Percentiles rank a stretch among this genome's conserved stretches.
Evolutionary conservation across 2,113 vertebrate species (phyloP).

Genomic region (Eulemur rufifrons): DNA sequence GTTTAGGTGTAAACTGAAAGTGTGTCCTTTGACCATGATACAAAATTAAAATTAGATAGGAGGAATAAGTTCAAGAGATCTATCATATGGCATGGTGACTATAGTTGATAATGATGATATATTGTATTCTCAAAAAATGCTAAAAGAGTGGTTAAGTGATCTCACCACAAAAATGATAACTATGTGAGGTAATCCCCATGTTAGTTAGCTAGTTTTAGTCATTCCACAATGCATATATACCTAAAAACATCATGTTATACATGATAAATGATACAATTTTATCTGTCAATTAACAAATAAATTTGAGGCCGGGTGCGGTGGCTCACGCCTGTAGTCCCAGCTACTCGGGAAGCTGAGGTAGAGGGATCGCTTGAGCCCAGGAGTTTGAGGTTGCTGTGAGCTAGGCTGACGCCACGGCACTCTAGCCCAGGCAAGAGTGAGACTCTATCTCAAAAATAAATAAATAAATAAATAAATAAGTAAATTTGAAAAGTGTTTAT

Average conservation of each 20-base stretch:
- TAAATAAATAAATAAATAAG: not conserved
- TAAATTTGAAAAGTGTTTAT: not conserved
- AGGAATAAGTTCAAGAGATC: not conserved
- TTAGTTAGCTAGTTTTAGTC: not conserved
- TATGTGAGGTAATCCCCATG: not conserved
- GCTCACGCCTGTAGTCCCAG: no score
- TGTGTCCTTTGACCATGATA: not conserved
- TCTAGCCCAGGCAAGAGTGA: no score
- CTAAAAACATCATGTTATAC: not conserved
- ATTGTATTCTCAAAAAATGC: not conserved
- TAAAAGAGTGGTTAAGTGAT: not conserved
- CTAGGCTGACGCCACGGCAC: no score
- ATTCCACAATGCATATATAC: not conserved
- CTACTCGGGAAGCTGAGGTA: no score
- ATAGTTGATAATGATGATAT: not conserved
- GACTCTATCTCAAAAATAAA: no score
- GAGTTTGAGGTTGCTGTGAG: no score
- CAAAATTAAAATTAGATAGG: not conserved
- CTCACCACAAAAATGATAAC: not conserved
- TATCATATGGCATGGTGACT: not conserved
- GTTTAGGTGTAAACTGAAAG: constrained; percentile 12
- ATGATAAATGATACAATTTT: not conserved
- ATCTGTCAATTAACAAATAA: not conserved
- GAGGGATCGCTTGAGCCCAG: no score
- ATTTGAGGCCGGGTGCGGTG: no score